Conservation (phyloP, 1,140 invertebrate genomes). For the Drosophila tani region DNA sequence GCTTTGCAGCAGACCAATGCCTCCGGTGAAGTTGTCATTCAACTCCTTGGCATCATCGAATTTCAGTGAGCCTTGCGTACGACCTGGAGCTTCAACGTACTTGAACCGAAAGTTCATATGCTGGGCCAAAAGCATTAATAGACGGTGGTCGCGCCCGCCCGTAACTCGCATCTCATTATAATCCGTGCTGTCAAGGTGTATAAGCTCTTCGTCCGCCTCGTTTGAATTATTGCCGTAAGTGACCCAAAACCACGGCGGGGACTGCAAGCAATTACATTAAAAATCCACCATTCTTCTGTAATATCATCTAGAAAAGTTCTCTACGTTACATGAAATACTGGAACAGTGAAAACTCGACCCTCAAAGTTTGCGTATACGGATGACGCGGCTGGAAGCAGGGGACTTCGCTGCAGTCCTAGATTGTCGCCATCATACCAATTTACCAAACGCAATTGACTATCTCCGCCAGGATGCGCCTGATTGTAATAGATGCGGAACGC, state of each 20-base stretch:
- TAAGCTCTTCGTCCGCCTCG: constrained; percentile 1
- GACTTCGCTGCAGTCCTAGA: constrained; percentile 87
- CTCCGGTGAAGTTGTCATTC: constrained; percentile 89
- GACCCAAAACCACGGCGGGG: constrained; percentile 91
- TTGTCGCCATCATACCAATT: constrained; percentile 89
- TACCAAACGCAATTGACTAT: constrained; percentile 86
- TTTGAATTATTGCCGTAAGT: constrained; percentile 85
- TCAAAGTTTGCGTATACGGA: constrained; percentile 88
- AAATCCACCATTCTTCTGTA: background rate
- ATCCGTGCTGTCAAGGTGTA: constrained; percentile 10
- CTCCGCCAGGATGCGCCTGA: constrained; percentile 87
- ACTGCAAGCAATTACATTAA: constrained; percentile 85
- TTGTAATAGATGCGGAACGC: constrained; percentile 89
- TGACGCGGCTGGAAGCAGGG: constrained; percentile 87
- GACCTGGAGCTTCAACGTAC: constrained; percentile 89
- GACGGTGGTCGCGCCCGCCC: constrained; percentile 89
- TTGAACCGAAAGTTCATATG: constrained; percentile 89
- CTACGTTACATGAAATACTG: constrained; percentile 88
- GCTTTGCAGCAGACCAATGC: constrained; percentile 88
- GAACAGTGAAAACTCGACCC: constrained; percentile 87
- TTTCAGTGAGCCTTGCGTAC: constrained; percentile 88
- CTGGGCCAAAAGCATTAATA: constrained; percentile 87
- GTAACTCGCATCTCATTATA: constrained; percentile 87
- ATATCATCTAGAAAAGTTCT: background rate
- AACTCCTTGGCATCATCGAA: constrained; percentile 83